phyloP scores from a whole-genome alignment of 2,888 invertebrate species.

The Ormyrus labotus region DNA sequence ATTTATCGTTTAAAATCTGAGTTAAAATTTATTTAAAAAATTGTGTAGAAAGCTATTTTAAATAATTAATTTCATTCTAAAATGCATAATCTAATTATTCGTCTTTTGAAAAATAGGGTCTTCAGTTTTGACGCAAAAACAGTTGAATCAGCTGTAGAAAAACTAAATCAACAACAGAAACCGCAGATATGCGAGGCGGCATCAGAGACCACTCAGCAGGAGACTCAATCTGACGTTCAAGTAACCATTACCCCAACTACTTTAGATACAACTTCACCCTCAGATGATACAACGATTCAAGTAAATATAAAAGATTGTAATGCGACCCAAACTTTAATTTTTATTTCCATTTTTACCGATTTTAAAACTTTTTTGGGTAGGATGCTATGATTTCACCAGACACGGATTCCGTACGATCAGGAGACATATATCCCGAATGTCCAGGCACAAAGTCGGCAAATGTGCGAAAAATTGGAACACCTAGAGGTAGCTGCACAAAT shows the following conservation, averaged over 20 bases:
- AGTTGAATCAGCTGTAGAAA: slow-evolving; percentile 57
- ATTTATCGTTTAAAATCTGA: too few relatives aligned
- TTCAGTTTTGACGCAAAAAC: slow-evolving; percentile 64
- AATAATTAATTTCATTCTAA: too few relatives aligned
- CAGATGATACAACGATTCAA: slow-evolving; percentile 71
- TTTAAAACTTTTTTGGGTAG: slow-evolving; percentile 51
- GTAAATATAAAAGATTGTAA: slow-evolving; percentile 10
- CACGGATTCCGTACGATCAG: slow-evolving; percentile 67
- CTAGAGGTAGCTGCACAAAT: slow-evolving; percentile 67
- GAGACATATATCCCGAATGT: slow-evolving; percentile 62
- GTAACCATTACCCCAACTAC: slow-evolving; percentile 66
- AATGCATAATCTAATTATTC: too few relatives aligned
- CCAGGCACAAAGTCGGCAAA: slow-evolving; percentile 59
- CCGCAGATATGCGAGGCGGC: slow-evolving; percentile 38
- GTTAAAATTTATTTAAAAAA: too few relatives aligned
- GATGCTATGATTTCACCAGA: slow-evolving; percentile 72
- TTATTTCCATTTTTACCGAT: neutral
- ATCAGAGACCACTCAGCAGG: slow-evolving; percentile 33
- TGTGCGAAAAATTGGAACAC: slow-evolving; percentile 54
- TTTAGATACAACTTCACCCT: slow-evolving; percentile 68
- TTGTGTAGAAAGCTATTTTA: too few relatives aligned
- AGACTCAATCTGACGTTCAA: slow-evolving; percentile 57
- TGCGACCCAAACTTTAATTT: neutral
- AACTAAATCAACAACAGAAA: slow-evolving; percentile 57
- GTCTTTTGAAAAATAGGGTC: slow-evolving; percentile 57